These are phyloP conservation scores for Chrysocyon brachyurus DNA, from an alignment of 2,797 vertebrate species.

Conservation along the genomic window DNA sequence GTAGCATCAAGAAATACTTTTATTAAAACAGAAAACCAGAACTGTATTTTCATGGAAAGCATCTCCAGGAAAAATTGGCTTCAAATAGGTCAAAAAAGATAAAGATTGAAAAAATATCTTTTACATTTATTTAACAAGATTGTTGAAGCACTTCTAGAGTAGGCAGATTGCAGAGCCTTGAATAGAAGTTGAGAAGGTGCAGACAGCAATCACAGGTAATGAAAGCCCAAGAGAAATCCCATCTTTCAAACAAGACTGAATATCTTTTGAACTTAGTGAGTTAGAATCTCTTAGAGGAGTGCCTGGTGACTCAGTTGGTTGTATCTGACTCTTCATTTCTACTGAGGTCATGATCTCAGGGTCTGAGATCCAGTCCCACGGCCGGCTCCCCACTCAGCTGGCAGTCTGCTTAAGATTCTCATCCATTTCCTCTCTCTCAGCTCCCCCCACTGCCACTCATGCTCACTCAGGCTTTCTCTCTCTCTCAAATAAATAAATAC, in stretches of 20 bases:
- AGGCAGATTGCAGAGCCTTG: neutral
- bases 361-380: neutral
- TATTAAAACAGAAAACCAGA: constrained; percentile 29
- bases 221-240: neutral
- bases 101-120: neutral
- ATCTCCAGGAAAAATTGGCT: constrained; percentile 42
- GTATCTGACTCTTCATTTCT: neutral
- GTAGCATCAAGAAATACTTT: constrained; percentile 32
- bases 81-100: neutral
- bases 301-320: neutral
- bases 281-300: neutral
- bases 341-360: neutral
- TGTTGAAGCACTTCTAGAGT: neutral
- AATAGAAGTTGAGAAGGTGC: constrained; percentile 10
- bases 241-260: neutral
- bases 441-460: neutral
- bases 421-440: neutral
- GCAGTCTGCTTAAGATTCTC: neutral
- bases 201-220: neutral
- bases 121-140: constrained; percentile 8
- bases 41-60: neutral
- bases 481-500: neutral
- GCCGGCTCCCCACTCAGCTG: neutral
- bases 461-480: neutral
- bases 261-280: constrained; percentile 25